Evolutionary conservation across 2,113 vertebrate genomes (phyloP).

Genomic region (Nannobrachium achirus): DNA sequence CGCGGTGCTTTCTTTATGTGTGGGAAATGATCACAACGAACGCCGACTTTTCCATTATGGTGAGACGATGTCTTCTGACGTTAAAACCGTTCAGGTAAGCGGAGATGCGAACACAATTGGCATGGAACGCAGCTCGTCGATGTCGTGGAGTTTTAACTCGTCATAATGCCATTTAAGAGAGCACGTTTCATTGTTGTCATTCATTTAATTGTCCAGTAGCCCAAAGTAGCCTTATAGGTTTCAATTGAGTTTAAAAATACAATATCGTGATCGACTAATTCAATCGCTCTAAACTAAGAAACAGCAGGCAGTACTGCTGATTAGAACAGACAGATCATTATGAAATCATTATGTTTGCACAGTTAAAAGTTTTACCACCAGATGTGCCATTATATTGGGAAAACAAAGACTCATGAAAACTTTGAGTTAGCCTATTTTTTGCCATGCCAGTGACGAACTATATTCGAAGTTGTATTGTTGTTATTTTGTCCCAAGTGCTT

Average conservation of each 20-base stretch:
- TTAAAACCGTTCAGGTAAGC: conserved; percentile 98
- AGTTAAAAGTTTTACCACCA: conserved; percentile 28
- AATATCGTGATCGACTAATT: too few species aligned
- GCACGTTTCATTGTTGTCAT: too few species aligned
- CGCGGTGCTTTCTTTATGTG: conserved; percentile 29
- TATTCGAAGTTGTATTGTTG: too few species aligned
- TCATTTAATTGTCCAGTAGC: too few species aligned
- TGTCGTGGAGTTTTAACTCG: too few species aligned
- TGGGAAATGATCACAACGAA: conserved; percentile 81
- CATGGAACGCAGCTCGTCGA: too few species aligned
- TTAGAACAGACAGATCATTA: conserved; percentile 29
- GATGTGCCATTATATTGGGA: conserved; percentile 23
- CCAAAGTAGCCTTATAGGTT: too few species aligned
- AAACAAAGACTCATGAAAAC: conserved; percentile 38
- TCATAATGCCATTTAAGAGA: too few species aligned
- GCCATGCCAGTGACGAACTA: too few species aligned
- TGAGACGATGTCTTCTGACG: conserved; percentile 96
- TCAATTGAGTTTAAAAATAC: too few species aligned
- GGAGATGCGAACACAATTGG: too few species aligned
- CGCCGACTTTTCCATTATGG: conserved; percentile 91
- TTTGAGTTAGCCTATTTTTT: not conserved
- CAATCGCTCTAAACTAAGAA: conserved; percentile 11
- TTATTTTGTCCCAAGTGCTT: too few species aligned
- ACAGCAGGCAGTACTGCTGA: conserved; percentile 15
- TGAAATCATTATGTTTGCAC: conserved; percentile 22